phyloP scores from a whole-genome alignment of 1,140 invertebrate genomes.

The Riptortus pedestris region DNA sequence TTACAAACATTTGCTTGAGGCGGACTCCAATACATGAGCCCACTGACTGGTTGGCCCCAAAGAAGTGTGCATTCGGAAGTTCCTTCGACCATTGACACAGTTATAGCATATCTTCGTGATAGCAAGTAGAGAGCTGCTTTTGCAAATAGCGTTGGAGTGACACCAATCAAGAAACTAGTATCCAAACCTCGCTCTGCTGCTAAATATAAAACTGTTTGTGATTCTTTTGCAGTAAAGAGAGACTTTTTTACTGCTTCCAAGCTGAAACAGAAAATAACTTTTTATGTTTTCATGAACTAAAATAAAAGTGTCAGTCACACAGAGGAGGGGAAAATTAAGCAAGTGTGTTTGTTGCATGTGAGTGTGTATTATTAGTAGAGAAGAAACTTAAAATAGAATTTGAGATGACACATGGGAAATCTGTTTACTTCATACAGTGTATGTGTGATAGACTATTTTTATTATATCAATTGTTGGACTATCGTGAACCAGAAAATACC shows the following conservation, averaged over 20 bases:
- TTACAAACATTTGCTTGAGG: conserved; percentile 71
- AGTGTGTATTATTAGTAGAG: too few species aligned
- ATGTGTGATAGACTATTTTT: neutral
- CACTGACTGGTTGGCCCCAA: conserved; percentile 56
- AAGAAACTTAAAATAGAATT: too few species aligned
- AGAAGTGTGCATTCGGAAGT: conserved; percentile 37
- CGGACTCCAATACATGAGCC: conserved; percentile 63
- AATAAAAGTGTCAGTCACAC: too few species aligned
- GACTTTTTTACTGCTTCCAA: neutral
- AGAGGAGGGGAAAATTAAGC: too few species aligned
- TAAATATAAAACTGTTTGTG: conserved; percentile 54
- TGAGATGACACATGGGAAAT: neutral
- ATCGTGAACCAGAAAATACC: too few species aligned
- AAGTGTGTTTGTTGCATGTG: too few species aligned
- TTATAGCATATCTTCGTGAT: conserved; percentile 58
- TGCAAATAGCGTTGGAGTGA: conserved; percentile 53
- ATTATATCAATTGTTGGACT: too few species aligned
- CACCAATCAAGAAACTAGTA: conserved; percentile 51
- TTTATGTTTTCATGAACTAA: too few species aligned
- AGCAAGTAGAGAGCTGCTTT: conserved; percentile 57
- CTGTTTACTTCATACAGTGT: neutral
- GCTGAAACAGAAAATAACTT: neutral
- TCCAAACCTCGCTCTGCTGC: conserved; percentile 55
- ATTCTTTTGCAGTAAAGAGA: neutral
- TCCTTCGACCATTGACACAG: conserved; percentile 48